These are phyloP conservation scores for Caloenas nicobarica DNA, from an alignment of 2,113 vertebrate species.

Conservation along the genomic window DNA sequence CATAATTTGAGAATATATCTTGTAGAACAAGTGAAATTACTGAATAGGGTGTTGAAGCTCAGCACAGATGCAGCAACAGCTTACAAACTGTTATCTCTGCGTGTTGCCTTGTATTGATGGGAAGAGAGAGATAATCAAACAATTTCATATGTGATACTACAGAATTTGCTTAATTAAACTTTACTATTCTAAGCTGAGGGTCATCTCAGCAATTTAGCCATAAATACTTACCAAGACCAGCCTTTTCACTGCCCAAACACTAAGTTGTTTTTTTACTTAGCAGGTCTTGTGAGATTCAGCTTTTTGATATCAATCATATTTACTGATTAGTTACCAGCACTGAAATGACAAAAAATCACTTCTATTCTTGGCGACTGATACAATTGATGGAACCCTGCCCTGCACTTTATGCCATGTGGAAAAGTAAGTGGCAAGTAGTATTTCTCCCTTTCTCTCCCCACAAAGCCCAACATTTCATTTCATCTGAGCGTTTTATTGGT, in stretches of 20 bases:
- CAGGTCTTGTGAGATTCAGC: background rate
- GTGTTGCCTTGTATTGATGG: background rate
- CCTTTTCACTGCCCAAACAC: background rate
- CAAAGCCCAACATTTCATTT: slow-evolving; percentile 58
- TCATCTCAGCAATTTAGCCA: background rate
- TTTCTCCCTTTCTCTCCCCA: background rate
- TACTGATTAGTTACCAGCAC: slow-evolving; percentile 6
- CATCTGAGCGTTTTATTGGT: slow-evolving; percentile 51
- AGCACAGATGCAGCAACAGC: background rate
- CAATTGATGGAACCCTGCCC: slow-evolving; percentile 33
- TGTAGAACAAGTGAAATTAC: background rate
- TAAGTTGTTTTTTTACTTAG: background rate
- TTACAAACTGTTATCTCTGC: background rate
- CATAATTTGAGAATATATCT: background rate
- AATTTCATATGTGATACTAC: background rate
- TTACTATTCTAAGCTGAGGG: background rate
- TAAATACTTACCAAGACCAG: background rate
- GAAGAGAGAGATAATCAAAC: background rate
- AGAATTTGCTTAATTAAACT: background rate
- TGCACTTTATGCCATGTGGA: slow-evolving; percentile 7
- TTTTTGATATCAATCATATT: background rate
- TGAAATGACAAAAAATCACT: slow-evolving; percentile 40
- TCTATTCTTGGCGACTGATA: slow-evolving; percentile 14
- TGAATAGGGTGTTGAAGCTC: background rate
- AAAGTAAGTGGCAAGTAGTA: slow-evolving; percentile 45